phyloP scores from a whole-genome alignment of 1,140 invertebrate species.

The Orussus abietinus region DNA sequence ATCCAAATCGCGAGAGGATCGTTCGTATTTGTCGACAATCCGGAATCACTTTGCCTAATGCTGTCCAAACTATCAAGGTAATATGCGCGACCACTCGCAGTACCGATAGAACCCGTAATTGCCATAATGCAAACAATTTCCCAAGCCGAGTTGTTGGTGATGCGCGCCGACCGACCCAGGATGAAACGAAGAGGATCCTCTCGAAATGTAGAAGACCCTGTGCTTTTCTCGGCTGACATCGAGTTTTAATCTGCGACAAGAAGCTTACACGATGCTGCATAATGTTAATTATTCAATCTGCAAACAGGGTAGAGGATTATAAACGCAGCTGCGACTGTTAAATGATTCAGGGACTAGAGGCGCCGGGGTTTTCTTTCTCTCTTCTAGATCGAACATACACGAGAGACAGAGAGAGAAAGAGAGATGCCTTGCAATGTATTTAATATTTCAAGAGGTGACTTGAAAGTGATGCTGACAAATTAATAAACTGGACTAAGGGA shows the following conservation, averaged over 20 bases:
- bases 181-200: no score
- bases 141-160: neutral
- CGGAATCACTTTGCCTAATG: conserved; percentile 16
- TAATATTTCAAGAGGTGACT: no score
- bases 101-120: neutral
- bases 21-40: conserved; percentile 20
- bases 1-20: conserved; percentile 38
- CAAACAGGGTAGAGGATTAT: neutral
- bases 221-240: no score
- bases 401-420: conserved; percentile 11
- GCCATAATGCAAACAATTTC: neutral
- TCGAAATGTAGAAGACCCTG: no score
- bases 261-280: conserved; percentile 12
- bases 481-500: no score
- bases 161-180: neutral
- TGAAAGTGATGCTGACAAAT: no score
- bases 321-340: neutral
- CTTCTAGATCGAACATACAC: neutral
- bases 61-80: conserved; percentile 23
- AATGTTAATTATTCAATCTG: neutral
- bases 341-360: conserved; percentile 7
- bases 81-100: conserved; percentile 22
- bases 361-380: conserved; percentile 2
- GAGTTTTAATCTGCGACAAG: no score
- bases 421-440: no score